These are phyloP conservation scores for Protomyctophum bolini DNA, from an alignment of 2,113 vertebrate species.

Conservation along the genomic window DNA sequence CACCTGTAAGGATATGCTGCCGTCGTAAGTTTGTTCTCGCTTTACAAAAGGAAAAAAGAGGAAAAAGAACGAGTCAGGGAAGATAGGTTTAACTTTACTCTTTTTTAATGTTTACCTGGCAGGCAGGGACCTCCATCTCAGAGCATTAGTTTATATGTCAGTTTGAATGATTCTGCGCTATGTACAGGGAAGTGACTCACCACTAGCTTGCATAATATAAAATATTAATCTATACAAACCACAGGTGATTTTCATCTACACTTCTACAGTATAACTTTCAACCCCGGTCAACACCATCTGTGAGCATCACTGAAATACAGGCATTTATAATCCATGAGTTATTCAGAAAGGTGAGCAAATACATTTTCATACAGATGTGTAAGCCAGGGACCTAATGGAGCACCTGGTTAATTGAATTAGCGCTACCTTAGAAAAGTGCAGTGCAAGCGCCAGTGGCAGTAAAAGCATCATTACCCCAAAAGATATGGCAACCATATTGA, in stretches of 20 bases:
- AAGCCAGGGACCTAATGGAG: constrained; percentile 32
- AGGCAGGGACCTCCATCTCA: neutral
- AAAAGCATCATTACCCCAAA: too few relatives aligned
- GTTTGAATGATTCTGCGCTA: neutral
- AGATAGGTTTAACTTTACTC: neutral
- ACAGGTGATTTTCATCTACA: constrained; percentile 32
- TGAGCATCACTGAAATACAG: constrained; percentile 33
- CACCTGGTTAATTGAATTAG: constrained; percentile 62
- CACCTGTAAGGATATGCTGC: constrained; percentile 40
- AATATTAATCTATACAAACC: constrained; percentile 42
- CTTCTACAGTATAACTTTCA: neutral
- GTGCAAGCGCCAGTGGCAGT: constrained; percentile 37
- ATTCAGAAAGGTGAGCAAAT: constrained; percentile 17
- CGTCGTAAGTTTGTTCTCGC: constrained; percentile 24
- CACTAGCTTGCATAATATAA: constrained; percentile 22
- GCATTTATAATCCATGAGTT: constrained; percentile 40
- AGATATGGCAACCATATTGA: too few relatives aligned
- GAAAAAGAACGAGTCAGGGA: neutral
- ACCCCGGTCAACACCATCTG: constrained; percentile 18
- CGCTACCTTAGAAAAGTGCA: constrained; percentile 35
- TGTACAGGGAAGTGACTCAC: neutral
- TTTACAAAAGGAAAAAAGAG: neutral
- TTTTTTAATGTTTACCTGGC: neutral
- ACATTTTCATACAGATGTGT: constrained; percentile 57
- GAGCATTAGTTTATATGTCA: neutral